Percentiles rank a stretch among this genome's conserved stretches.
Conservation (phyloP, 2,113 vertebrate genomes). For the Electrona antarctica region DNA sequence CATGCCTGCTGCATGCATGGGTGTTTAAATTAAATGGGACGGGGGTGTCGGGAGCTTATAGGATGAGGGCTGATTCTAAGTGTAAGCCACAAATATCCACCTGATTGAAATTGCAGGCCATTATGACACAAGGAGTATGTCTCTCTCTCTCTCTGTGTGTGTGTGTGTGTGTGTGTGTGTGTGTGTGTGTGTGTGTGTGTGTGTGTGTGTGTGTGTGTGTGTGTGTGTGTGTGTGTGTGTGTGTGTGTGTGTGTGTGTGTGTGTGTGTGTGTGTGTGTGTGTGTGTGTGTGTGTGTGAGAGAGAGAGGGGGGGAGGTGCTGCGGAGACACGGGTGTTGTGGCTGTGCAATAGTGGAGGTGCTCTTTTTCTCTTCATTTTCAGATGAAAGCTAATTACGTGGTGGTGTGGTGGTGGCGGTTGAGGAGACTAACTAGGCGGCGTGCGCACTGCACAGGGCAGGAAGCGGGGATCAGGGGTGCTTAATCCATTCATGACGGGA, state of each 20-base stretch:
- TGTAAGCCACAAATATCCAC: slow-evolving; percentile 96
- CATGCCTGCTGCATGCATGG: no score
- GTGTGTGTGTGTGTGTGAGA: background rate
- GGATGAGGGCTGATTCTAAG: slow-evolving; percentile 89
- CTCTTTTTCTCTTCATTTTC: slow-evolving; percentile 91
- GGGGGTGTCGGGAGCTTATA: background rate
- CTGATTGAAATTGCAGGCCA: slow-evolving; percentile 97
- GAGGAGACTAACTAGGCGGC: no score
- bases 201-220: no score
- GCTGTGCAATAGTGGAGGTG: slow-evolving; percentile 93
- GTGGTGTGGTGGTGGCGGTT: slow-evolving; percentile 79
- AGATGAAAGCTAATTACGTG: slow-evolving; percentile 99
- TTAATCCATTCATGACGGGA: no score
- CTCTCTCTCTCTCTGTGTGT: slow-evolving; percentile 6
- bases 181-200: slow-evolving; percentile 14
- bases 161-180: background rate
- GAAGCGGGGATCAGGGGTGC: no score
- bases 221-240: slow-evolving; percentile 23
- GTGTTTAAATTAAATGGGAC: no score
- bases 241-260: background rate
- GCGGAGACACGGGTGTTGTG: slow-evolving; percentile 50
- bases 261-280: slow-evolving; percentile 13
- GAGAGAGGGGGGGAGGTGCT: slow-evolving; percentile 61
- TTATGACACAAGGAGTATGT: slow-evolving; percentile 81
- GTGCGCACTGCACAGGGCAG: no score